phyloP scores from a whole-genome alignment of 1,140 invertebrate genomes.

The Pseudomyrmex gracilis region DNA sequence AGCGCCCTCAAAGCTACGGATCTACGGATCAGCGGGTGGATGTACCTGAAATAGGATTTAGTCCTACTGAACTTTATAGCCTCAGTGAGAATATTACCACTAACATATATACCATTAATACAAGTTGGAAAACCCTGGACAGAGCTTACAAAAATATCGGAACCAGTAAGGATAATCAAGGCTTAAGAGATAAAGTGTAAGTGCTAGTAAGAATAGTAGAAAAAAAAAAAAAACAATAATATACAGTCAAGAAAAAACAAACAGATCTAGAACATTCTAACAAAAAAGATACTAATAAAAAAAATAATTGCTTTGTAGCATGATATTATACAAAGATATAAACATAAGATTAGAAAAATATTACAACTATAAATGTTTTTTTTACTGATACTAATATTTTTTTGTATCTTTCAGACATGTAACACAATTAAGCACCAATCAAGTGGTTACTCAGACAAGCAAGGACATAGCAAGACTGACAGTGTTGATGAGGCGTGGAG shows the following conservation, averaged over 20 bases:
- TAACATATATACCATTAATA: constrained; percentile 92
- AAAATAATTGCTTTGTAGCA: no score
- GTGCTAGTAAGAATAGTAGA: constrained; percentile 59
- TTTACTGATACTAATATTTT: constrained; percentile 12
- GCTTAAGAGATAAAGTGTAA: constrained; percentile 89
- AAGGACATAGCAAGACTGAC: constrained; percentile 90
- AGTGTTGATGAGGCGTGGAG: constrained; percentile 88
- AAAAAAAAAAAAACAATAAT: no score
- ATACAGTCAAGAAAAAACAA: no score
- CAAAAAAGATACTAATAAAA: no score
- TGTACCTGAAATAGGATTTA: constrained; percentile 89
- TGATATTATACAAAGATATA: neutral
- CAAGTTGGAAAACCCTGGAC: constrained; percentile 89
- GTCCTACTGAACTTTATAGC: constrained; percentile 90
- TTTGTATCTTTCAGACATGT: constrained; percentile 88
- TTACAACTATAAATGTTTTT: neutral
- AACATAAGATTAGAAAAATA: neutral
- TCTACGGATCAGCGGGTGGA: constrained; percentile 84
- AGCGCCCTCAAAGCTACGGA: constrained; percentile 83
- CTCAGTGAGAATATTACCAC: constrained; percentile 91
- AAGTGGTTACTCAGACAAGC: constrained; percentile 90
- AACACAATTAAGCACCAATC: constrained; percentile 92
- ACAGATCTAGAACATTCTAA: no score
- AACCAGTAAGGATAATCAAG: constrained; percentile 90
- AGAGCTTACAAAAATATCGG: constrained; percentile 91